Conservation (phyloP, 2,888 invertebrate species). For the Portevinia maculata region DNA sequence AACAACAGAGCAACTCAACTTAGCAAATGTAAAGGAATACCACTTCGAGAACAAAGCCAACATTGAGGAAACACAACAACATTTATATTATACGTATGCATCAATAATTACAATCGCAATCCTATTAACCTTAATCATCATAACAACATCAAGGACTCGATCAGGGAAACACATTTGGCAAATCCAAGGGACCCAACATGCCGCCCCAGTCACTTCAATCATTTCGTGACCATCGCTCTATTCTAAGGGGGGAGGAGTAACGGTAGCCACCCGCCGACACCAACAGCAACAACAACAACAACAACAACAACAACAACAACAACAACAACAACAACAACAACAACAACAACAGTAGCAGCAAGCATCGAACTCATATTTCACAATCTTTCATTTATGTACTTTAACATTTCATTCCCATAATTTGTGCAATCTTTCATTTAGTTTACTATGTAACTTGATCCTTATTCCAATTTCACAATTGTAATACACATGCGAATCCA, state of each 20-base stretch:
- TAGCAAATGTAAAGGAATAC: slow-evolving; percentile 7
- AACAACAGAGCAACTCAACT: slow-evolving; percentile 8
- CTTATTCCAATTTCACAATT: too few relatives aligned
- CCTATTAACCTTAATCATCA: slow-evolving; percentile 3
- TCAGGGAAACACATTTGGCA: neutral
- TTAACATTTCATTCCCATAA: too few relatives aligned
- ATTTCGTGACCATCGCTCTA: slow-evolving; percentile 1
- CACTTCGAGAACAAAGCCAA: slow-evolving; percentile 12
- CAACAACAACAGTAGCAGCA: too few relatives aligned
- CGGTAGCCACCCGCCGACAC: too few relatives aligned
- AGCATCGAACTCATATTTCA: too few relatives aligned
- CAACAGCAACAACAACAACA: too few relatives aligned
- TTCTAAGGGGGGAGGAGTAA: slow-evolving; percentile 21
- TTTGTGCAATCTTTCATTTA: too few relatives aligned
- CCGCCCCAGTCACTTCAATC: neutral
- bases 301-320: too few relatives aligned
- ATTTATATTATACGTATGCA: slow-evolving; percentile 1
- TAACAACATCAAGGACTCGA: neutral
- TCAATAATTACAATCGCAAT: slow-evolving; percentile 1
- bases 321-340: too few relatives aligned
- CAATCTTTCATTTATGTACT: too few relatives aligned
- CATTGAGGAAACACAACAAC: slow-evolving; percentile 6
- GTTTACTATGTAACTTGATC: too few relatives aligned
- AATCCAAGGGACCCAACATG: neutral
- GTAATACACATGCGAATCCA: too few relatives aligned